A percentile compares a stretch with the other conserved stretches of the same genome.
Evolutionary conservation across 2,797 vertebrate genomes (phyloP).

Genomic region (Poecilia picta): DNA sequence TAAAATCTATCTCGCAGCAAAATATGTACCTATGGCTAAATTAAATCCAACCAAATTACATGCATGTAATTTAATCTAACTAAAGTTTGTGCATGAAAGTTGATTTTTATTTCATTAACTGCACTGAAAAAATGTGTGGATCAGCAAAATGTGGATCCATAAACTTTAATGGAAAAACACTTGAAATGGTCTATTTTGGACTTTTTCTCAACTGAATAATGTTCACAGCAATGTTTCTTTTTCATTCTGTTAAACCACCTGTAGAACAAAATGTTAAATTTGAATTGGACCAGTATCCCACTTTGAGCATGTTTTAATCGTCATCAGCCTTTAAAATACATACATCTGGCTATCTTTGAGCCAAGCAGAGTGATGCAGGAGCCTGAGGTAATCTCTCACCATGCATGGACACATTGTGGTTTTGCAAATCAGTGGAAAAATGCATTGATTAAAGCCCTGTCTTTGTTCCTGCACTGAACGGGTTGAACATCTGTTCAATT

Average conservation of each 20-base stretch:
- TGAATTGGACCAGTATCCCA: not conserved
- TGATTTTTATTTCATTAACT: not conserved
- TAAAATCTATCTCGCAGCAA: not conserved
- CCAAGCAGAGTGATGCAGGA: slow-evolving; percentile 7
- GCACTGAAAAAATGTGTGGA: not conserved
- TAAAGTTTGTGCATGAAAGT: not conserved
- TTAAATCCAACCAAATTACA: not conserved
- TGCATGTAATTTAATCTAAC: not conserved
- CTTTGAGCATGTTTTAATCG: not conserved
- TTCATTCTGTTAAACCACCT: not conserved
- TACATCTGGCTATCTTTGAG: not conserved
- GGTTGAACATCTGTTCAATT: slow-evolving; percentile 44
- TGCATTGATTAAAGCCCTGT: slow-evolving; percentile 21
- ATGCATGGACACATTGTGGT: slow-evolving; percentile 19
- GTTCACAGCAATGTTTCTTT: not conserved
- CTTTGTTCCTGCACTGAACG: slow-evolving; percentile 28
- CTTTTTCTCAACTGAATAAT: not conserved
- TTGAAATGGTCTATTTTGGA: not conserved
- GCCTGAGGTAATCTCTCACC: slow-evolving; percentile 18
- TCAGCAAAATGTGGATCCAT: not conserved
- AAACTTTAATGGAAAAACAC: not conserved
- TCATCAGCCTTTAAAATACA: not conserved
- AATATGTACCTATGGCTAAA: not conserved
- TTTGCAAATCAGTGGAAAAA: slow-evolving; percentile 39
- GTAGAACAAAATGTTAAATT: not conserved